Conservation (phyloP, 2,888 invertebrate genomes). For the Lithodes maja region DNA sequence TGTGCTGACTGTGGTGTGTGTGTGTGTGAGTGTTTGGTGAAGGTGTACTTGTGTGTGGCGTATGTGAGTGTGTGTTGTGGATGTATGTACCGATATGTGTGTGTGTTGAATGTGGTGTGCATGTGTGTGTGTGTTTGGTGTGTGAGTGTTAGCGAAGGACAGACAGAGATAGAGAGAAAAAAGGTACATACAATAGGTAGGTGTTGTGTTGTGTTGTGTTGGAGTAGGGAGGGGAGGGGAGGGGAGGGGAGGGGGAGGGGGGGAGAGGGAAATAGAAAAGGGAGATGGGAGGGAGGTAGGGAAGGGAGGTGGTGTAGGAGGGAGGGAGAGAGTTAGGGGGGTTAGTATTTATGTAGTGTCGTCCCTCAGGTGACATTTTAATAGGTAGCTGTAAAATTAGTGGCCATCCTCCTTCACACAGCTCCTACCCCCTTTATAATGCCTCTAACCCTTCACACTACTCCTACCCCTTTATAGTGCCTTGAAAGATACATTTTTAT, state of each 20-base stretch:
- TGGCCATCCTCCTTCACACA: conserved; percentile 50
- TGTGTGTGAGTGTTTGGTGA: not conserved
- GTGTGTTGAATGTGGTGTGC: not conserved
- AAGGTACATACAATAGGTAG: too few relatives aligned
- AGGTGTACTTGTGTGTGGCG: not conserved
- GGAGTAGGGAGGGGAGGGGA: not conserved
- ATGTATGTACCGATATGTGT: not conserved
- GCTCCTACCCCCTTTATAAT: conserved; percentile 38
- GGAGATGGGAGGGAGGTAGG: not conserved
- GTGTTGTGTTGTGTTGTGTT: not conserved
- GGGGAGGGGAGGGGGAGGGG: not conserved
- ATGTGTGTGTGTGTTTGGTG: not conserved
- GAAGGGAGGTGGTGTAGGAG: not conserved
- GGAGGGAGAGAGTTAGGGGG: not conserved
- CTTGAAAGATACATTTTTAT: not conserved
- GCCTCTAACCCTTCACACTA: conserved; percentile 17
- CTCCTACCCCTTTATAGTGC: conserved; percentile 28
- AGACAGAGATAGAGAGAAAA: not conserved
- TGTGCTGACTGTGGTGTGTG: not conserved
- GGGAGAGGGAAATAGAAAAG: not conserved
- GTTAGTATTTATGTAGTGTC: conserved; percentile 62
- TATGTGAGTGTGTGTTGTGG: not conserved
- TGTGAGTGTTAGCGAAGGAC: not conserved
- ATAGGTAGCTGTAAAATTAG: conserved; percentile 61
- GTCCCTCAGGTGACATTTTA: conserved; percentile 59